Conservation (phyloP, 2,888 invertebrate species). For the Pachliopta kotzebuea region DNA sequence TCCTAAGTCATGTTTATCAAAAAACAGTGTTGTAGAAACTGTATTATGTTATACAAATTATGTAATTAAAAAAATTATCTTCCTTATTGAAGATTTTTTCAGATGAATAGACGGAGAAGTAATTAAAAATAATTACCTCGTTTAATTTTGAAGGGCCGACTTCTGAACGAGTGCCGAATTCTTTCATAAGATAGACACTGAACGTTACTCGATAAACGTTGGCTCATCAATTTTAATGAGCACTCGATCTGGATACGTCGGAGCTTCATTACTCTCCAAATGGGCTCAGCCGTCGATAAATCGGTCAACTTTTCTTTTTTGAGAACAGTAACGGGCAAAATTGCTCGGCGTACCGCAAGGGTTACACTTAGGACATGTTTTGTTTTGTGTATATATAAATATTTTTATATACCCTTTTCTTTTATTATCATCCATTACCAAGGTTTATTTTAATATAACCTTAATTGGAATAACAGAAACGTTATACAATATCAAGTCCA, state of each 20-base stretch:
- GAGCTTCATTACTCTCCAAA: conserved; percentile 34
- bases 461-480: too few species aligned
- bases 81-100: not conserved
- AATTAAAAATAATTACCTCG: conserved; percentile 15
- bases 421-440: too few species aligned
- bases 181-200: conserved; percentile 11
- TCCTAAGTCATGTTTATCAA: too few species aligned
- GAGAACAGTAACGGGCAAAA: conserved; percentile 37
- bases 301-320: conserved; percentile 37
- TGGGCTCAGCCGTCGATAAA: conserved; percentile 40
- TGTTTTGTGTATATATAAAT: not conserved
- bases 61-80: not conserved
- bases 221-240: conserved; percentile 53
- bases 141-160: conserved; percentile 29
- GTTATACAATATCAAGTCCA: too few species aligned
- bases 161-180: conserved; percentile 31
- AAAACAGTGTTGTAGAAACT: not conserved
- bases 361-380: conserved; percentile 12
- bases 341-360: conserved; percentile 26
- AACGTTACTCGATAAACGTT: conserved; percentile 19
- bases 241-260: conserved; percentile 37
- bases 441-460: too few species aligned
- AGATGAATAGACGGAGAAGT: not conserved
- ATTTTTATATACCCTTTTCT: too few species aligned
- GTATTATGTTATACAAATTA: not conserved